Percentiles rank a stretch among this genome's conserved stretches.
Evolutionary conservation across 2,113 vertebrate species (phyloP).

Genomic region (Psilopsiagon aymara): DNA sequence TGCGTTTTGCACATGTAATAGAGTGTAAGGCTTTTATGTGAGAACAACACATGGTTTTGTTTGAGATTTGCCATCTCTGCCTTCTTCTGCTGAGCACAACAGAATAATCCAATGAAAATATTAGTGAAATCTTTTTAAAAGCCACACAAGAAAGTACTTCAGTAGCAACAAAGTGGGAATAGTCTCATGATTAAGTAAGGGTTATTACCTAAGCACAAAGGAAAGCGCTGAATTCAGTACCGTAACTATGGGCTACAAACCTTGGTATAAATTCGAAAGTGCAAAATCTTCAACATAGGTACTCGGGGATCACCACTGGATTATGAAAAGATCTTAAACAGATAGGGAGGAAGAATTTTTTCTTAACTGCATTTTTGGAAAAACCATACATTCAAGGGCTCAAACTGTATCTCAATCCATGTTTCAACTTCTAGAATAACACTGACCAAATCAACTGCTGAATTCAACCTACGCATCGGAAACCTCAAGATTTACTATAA

Average conservation of each 20-base stretch:
- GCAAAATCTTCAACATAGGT: not conserved
- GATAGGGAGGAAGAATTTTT: not conserved
- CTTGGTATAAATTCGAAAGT: not conserved
- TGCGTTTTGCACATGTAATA: not conserved
- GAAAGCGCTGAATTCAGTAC: not conserved
- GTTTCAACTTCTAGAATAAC: not conserved
- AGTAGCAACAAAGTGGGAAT: not conserved
- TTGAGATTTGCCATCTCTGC: not conserved
- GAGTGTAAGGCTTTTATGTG: not conserved
- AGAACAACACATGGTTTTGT: not conserved
- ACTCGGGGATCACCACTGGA: not conserved
- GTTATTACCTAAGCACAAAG: not conserved
- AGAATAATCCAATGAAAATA: not conserved
- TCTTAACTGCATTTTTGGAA: not conserved
- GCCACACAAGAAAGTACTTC: not conserved
- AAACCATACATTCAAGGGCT: not conserved
- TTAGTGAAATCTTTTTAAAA: not conserved
- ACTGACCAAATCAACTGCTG: not conserved
- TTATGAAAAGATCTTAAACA: not conserved
- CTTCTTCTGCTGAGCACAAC: not conserved
- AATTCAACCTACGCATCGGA: fast-evolving
- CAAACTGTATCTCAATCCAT: not conserved
- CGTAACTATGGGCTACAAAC: not conserved
- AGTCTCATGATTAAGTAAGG: not conserved
- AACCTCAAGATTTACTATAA: not conserved